Conservation (phyloP, 2,797 vertebrate genomes). For the Mallotus villosus region DNA sequence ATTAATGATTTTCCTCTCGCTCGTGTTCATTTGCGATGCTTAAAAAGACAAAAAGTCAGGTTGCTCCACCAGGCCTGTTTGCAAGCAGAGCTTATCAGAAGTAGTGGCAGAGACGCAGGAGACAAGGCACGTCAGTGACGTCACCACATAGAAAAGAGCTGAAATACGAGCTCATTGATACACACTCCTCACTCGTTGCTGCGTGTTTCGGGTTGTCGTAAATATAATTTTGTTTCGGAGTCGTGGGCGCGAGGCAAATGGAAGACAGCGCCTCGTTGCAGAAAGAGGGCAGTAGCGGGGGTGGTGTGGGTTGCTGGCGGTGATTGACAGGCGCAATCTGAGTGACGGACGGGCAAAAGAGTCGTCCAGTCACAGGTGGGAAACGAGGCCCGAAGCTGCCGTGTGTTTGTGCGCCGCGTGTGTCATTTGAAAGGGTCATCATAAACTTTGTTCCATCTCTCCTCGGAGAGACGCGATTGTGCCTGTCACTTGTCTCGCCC, state of each 20-base stretch:
- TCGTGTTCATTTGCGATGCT: constrained; percentile 44
- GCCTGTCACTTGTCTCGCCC: constrained; percentile 26
- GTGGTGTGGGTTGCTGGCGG: constrained; percentile 10
- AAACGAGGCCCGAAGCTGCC: too few species aligned
- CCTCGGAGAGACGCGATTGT: constrained; percentile 15
- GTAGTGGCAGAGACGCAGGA: too few species aligned
- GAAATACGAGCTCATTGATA: too few species aligned
- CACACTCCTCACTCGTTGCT: too few species aligned
- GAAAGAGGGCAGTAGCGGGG: background rate
- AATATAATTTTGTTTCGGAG: background rate
- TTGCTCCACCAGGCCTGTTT: background rate
- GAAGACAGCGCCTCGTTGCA: constrained; percentile 11
- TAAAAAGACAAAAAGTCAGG: constrained; percentile 21
- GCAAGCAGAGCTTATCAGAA: background rate
- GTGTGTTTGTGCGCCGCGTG: background rate
- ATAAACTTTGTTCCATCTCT: constrained; percentile 33
- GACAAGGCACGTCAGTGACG: too few species aligned
- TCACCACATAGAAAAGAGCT: too few species aligned
- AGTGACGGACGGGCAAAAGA: constrained; percentile 27
- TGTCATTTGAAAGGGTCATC: constrained; percentile 3
- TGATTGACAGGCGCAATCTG: constrained; percentile 40
- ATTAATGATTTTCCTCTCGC: constrained; percentile 43
- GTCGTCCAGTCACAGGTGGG: too few species aligned
- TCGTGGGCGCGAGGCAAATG: constrained; percentile 23
- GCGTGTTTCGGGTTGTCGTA: too few species aligned